Percentiles rank a stretch among this genome's conserved stretches.
phyloP scores from a whole-genome alignment of 64 coral and sea anemone species.

The Porites australiensis region DNA sequence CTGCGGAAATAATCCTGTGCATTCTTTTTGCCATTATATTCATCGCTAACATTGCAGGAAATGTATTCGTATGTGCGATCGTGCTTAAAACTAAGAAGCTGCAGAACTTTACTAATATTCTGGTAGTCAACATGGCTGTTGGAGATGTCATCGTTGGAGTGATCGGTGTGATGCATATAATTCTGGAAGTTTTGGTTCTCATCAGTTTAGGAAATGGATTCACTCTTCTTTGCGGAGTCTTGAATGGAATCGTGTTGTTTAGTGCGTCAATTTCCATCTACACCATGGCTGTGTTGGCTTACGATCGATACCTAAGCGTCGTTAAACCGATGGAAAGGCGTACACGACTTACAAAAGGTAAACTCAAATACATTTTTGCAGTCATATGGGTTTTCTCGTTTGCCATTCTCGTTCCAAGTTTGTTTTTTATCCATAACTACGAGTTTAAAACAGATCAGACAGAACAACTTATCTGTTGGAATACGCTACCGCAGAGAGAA shows the following conservation, averaged over 20 bases:
- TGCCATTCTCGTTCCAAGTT: neutral
- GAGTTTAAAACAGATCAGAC: neutral
- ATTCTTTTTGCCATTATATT: neutral
- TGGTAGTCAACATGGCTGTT: constrained; percentile 51
- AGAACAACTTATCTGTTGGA: constrained; percentile 29
- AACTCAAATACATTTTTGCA: constrained; percentile 35
- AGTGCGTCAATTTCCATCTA: constrained; percentile 29
- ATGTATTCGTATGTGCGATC: constrained; percentile 42
- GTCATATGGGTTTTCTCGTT: constrained; percentile 34
- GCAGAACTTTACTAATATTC: constrained; percentile 43
- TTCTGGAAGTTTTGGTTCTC: constrained; percentile 3
- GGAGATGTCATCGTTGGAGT: constrained; percentile 24
- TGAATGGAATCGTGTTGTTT: constrained; percentile 6
- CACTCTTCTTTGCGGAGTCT: neutral
- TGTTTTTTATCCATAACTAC: neutral
- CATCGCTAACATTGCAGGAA: constrained; percentile 36
- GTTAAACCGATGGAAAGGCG: constrained; percentile 23
- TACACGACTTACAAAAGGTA: neutral
- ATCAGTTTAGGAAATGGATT: neutral
- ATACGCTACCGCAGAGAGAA: neutral
- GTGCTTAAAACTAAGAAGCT: constrained; percentile 2
- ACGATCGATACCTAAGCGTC: constrained; percentile 55
- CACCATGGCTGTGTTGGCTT: constrained; percentile 36
- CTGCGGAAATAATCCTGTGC: constrained; percentile 9
- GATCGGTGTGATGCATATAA: constrained; percentile 8